phyloP scores from a whole-genome alignment of 2,113 vertebrate genomes.

The Callipepla squamata region DNA sequence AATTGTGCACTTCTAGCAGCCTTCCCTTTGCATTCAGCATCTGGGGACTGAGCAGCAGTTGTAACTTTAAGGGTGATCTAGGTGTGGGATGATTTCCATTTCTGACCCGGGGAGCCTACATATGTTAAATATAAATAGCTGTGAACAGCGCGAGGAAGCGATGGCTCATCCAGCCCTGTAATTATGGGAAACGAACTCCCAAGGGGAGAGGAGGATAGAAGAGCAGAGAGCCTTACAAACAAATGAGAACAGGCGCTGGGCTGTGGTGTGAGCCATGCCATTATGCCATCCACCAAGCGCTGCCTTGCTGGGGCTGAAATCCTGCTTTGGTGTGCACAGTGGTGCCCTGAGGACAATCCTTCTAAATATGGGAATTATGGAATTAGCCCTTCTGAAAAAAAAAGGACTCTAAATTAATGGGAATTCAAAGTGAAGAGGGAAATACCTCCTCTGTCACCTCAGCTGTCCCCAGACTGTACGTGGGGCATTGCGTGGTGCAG shows the following conservation, averaged over 20 bases:
- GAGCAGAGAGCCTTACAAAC: neutral
- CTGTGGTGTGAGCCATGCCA: neutral
- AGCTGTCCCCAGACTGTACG: neutral
- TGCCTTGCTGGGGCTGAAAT: conserved; percentile 55
- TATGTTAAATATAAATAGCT: conserved; percentile 19
- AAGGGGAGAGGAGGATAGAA: neutral
- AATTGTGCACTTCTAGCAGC: neutral
- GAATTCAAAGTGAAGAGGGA: conserved; percentile 53
- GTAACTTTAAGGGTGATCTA: neutral
- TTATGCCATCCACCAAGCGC: neutral
- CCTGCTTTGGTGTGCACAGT: neutral
- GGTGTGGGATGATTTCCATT: neutral
- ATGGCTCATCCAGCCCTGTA: neutral
- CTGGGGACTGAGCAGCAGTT: neutral
- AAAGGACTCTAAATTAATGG: conserved; percentile 43
- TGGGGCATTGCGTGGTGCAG: no score
- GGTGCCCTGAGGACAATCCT: conserved; percentile 43
- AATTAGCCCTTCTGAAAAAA: conserved; percentile 63
- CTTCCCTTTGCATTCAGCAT: neutral
- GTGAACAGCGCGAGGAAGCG: neutral
- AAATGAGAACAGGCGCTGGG: neutral
- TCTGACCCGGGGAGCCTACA: conserved; percentile 25
- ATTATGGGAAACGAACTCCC: neutral
- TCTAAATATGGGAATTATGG: conserved; percentile 69
- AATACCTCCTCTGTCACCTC: conserved; percentile 10